Base-by-base conservation (phyloP, 92 coral and sea anemone genomes). In the Porites evermanni region DNA sequence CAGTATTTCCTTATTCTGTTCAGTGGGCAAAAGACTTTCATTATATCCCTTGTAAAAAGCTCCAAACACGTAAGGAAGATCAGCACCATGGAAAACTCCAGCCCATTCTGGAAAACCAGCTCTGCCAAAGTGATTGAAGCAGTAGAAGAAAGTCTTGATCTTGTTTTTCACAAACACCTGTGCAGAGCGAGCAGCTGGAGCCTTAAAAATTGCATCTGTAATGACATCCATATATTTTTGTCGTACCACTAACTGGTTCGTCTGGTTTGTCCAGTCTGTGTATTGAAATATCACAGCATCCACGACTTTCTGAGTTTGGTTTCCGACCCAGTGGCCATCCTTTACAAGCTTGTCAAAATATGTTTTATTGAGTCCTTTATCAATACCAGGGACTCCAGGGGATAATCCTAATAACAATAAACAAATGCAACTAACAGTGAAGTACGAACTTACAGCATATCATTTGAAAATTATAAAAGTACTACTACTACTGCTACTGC, bases 211-310 rank as follows among this genome's bases (percentile, higher is more conserved):
- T 23, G 88, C 63, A 58, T 89, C 92, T 16, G 85, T 78, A 1
- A 64, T 58, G 60, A 84, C 53, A 56, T 89, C 89, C 21, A 89
- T 66, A 53, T 38, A 89, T 18, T 84, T 65, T 61, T 84, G 89
- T 63, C 89, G 61, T 3, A 75, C 12, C 11, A 72, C 92, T 1
- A 13, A n/a, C 5, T 18, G 72, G 16, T 89, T 50, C 0, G 67
- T 79, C 26, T 56, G 17, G 60, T 89, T 78, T 26, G 86, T 13
- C 89, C 92, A 89, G 81, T 89, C 84, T 14, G 92, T 89, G 89
- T 89, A 89, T 59, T 84, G 67, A 20, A 71, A 78, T 8, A 89
- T 79, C 58, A 76, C 75, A 50, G 81, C 58, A 23, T 77, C 81
- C 23, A 17, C 7, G 4, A 84, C 77, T 12, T 84, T 54, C 44